Conservation (phyloP, 2,113 vertebrate genomes). For the Salvator merianae region DNA sequence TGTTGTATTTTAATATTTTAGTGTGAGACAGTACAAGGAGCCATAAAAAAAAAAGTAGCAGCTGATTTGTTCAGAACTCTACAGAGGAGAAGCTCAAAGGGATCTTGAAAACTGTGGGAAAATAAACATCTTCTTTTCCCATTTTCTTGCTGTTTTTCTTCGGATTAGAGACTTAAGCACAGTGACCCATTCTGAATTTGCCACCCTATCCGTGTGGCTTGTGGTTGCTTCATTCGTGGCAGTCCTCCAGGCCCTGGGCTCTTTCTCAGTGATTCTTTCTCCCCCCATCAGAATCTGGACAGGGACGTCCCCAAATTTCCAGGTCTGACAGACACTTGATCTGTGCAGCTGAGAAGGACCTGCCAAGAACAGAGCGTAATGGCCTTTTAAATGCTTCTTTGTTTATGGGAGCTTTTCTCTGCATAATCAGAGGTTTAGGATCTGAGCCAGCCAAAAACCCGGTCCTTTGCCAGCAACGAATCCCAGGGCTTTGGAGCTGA, state of each 20-base stretch:
- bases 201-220: too few relatives aligned
- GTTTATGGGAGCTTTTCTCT: neutral
- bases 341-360: neutral
- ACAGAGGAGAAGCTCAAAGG: neutral
- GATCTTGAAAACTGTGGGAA: neutral
- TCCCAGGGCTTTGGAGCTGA: neutral
- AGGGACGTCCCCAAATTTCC: neutral
- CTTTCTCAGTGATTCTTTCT: too few relatives aligned
- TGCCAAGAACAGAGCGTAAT: neutral
- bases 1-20: too few relatives aligned
- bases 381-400: neutral
- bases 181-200: too few relatives aligned
- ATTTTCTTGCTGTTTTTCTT: neutral
- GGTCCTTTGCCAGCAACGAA: neutral
- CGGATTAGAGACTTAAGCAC: too few relatives aligned
- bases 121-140: neutral
- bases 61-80: neutral
- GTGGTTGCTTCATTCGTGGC: too few relatives aligned
- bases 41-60: neutral
- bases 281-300: too few relatives aligned
- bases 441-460: neutral
- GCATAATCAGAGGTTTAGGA: slow-evolving; percentile 6
- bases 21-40: too few relatives aligned
- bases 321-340: neutral
- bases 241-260: too few relatives aligned